These are phyloP conservation scores for Epistrophe eligans DNA, from an alignment of 2,888 invertebrate genomes.

Conservation along the genomic window DNA sequence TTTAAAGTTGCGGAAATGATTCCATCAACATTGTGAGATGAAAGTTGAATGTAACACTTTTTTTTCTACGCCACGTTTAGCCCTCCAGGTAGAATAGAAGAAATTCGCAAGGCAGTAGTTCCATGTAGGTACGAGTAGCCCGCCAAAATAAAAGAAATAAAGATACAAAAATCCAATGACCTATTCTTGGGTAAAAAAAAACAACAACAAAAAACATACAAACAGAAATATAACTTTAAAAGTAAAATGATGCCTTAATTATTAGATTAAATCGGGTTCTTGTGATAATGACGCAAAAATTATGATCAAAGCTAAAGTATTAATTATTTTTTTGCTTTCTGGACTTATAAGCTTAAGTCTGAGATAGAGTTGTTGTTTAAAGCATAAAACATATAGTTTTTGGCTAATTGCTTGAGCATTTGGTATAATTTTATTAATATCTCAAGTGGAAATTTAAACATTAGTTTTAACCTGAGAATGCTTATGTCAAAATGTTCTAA, in stretches of 20 bases:
- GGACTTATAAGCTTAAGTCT: background rate
- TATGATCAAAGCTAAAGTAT: background rate
- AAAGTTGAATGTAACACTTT: conserved; percentile 73
- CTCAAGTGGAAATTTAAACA: conserved; percentile 53
- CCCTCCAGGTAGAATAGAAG: conserved; percentile 20
- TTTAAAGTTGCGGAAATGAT: conserved; percentile 33
- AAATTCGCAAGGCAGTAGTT: conserved; percentile 22
- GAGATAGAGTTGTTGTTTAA: conserved; percentile 28
- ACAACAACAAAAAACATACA: background rate
- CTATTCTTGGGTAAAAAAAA: conserved; percentile 35
- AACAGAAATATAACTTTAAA: conserved; percentile 6
- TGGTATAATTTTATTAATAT: conserved; percentile 47
- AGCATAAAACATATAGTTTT: conserved; percentile 5
- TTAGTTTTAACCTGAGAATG: conserved; percentile 3
- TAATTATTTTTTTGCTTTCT: background rate
- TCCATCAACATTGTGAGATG: conserved; percentile 50
- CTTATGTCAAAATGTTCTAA: conserved; percentile 2
- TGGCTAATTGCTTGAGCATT: conserved; percentile 54
- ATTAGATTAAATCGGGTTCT: background rate
- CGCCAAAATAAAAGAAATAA: conserved; percentile 17
- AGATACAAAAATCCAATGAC: conserved; percentile 54
- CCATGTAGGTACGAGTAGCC: conserved; percentile 1
- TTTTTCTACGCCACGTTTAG: conserved; percentile 37
- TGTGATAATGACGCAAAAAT: conserved; percentile 18
- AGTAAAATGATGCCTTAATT: conserved; percentile 30